Evolutionary conservation across 2,797 vertebrate species (phyloP).

Genomic region (Ataeniobius toweri): DNA sequence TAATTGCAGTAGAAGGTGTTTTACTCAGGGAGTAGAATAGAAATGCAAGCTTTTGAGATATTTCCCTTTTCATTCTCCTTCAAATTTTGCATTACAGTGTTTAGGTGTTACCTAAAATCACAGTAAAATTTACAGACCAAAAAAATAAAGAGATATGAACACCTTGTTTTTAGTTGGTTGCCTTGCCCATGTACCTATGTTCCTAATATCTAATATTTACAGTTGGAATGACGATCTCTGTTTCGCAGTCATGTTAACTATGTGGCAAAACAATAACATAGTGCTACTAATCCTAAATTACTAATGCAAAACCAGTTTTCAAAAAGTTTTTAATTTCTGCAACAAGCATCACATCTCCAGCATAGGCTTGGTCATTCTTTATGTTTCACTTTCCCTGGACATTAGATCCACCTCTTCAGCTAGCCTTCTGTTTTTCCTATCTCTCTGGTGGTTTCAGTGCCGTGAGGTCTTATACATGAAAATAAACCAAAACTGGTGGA

Average conservation of each 20-base stretch:
- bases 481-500: conserved; percentile 61
- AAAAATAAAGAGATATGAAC: background rate
- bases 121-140: background rate
- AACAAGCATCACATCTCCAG: conserved; percentile 17
- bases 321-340: conserved; percentile 47
- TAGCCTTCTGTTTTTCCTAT: conserved; percentile 23
- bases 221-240: conserved; percentile 45
- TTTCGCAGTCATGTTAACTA: conserved; percentile 34
- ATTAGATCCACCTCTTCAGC: conserved; percentile 28
- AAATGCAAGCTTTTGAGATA: background rate
- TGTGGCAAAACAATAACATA: conserved; percentile 57
- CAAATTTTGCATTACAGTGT: background rate
- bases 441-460: conserved; percentile 32
- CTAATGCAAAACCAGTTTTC: conserved; percentile 44
- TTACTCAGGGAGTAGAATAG: background rate
- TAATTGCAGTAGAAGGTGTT: background rate
- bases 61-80: no score
- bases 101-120: background rate
- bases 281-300: conserved; percentile 33
- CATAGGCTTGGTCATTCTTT: conserved; percentile 29
- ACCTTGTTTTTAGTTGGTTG: conserved; percentile 29
- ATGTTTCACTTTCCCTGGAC: conserved; percentile 8
- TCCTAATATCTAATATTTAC: conserved; percentile 1
- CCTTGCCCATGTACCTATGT: background rate
- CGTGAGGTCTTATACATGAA: conserved; percentile 53